Conservation (phyloP, 2,797 vertebrate species). For the Tapirus indicus region DNA sequence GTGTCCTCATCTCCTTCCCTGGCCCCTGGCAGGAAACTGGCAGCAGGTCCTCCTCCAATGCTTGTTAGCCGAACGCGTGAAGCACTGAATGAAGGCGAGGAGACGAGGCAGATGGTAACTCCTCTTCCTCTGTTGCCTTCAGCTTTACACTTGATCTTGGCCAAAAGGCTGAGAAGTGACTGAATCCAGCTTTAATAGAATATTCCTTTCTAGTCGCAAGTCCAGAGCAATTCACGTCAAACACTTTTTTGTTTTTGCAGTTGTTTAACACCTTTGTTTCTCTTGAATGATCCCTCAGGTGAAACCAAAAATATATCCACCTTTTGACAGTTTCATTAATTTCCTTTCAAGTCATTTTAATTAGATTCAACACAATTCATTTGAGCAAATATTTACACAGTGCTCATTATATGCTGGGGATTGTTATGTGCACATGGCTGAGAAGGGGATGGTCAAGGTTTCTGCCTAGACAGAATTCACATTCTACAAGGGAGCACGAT, state of each 20-base stretch:
- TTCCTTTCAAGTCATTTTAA: constrained; percentile 16
- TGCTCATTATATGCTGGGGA: not conserved
- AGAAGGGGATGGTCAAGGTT: not conserved
- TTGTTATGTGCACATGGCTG: not conserved
- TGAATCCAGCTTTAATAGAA: not conserved
- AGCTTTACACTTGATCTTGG: not conserved
- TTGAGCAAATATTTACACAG: not conserved
- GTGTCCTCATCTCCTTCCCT: no score
- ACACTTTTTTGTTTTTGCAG: no score
- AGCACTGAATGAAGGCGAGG: not conserved
- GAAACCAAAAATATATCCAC: not conserved
- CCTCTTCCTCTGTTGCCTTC: not conserved
- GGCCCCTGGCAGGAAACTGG: not conserved
- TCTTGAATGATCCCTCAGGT: not conserved
- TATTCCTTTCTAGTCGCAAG: not conserved
- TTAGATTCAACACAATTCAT: not conserved
- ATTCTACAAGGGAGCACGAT: not conserved
- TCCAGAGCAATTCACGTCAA: not conserved
- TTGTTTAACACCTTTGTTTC: not conserved
- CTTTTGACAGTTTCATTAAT: not conserved
- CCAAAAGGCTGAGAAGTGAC: no score
- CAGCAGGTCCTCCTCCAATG: accelerated
- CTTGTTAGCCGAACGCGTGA: not conserved
- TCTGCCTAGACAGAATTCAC: not conserved
- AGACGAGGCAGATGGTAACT: not conserved